Evolutionary conservation across 2,113 vertebrate species (phyloP), one percentile per base, ranked within the genome.

Genomic region (Zingel zingel): DNA sequence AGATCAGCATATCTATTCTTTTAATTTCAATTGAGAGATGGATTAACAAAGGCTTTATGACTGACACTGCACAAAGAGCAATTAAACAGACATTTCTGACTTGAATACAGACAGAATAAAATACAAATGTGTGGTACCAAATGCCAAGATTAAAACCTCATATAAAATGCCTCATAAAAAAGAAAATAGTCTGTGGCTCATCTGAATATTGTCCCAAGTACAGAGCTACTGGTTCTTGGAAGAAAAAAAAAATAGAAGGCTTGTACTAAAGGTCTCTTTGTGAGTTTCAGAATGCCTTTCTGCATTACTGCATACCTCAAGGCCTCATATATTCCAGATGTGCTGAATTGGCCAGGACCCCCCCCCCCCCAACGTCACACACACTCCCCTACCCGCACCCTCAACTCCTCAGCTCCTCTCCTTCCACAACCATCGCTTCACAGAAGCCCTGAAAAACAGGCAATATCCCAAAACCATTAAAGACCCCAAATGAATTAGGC

Each of bases 291-390:
- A 95, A 95, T 94, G 93, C 93, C 91, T 93, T 91, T 94, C 93
- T 91, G 90, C 94, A 93, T 91, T 94, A 90, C 94, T 95, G 95
- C 94, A 96, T 96, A 95, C 95, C 94, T 95, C 92, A 90, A 95
- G 88, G 92, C 91, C 93, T 95, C 94, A 96, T 96, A 95, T 93
- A 94, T 95, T 96, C 95, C 95, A 96, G 95, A 96, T 96, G 95
- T 96, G 95, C 88, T 91, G 91, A 93, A 93, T 90, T 92, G 91
- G 94, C 93, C 86, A 90, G 83, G 83, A 92, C 58, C 82, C 74
- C 87, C 74, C 68, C 21, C 43, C 7, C 68, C 25, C 25, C n/a
- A n/a, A n/a, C n/a, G n/a, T n/a, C 61, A 21, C 23, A n/a, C 71
- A 27, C 36, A 57, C 23, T 21, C 4, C 59, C 19, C 5, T 39